Conservation (phyloP, 2,113 vertebrate genomes). For the Dromas ardeola region DNA sequence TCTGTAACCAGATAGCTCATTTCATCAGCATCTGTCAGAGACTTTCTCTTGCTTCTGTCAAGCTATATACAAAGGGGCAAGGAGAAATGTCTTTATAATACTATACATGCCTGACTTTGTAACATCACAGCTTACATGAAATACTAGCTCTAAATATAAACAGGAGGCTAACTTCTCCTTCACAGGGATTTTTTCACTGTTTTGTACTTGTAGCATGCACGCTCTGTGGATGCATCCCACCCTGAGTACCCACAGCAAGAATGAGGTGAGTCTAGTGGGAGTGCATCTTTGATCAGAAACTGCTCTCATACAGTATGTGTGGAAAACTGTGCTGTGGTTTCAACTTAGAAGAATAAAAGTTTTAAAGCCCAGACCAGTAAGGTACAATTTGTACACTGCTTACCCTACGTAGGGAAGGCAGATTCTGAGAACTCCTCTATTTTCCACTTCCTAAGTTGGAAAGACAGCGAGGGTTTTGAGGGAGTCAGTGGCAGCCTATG, state of each 20-base stretch:
- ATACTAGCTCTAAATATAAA: constrained; percentile 5
- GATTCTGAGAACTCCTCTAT: not conserved
- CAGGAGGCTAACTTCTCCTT: not conserved
- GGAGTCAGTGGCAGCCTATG: not conserved
- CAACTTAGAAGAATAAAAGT: not conserved
- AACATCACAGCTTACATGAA: constrained; percentile 8
- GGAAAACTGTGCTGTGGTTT: not conserved
- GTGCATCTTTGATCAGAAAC: not conserved
- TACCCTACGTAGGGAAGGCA: not conserved
- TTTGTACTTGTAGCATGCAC: not conserved
- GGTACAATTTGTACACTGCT: not conserved
- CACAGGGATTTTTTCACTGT: not conserved
- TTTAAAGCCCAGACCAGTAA: not conserved
- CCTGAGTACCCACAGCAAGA: not conserved
- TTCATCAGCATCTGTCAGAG: constrained; percentile 42
- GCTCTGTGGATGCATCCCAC: not conserved
- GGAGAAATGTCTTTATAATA: constrained; percentile 26
- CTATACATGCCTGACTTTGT: not conserved
- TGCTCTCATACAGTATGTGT: fast-evolving
- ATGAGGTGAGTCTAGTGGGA: not conserved
- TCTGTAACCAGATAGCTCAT: constrained; percentile 46
- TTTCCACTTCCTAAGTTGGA: constrained; percentile 1
- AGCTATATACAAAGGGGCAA: not conserved
- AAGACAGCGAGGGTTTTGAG: not conserved
- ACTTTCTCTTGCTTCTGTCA: constrained; percentile 19